phyloP scores from a whole-genome alignment of 2,797 vertebrate genomes.

The Galaxias olidus region DNA sequence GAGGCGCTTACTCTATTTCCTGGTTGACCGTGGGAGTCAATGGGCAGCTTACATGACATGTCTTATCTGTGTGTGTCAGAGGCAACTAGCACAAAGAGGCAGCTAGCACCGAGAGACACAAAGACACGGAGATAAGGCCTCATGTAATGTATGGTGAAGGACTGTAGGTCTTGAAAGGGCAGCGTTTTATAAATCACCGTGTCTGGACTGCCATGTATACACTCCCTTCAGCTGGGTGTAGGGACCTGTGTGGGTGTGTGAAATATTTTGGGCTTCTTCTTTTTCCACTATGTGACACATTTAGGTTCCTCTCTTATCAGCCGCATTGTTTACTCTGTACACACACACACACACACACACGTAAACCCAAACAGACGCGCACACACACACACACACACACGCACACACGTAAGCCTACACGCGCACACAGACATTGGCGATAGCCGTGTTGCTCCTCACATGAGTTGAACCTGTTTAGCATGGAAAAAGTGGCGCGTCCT shows the following conservation, averaged over 20 bases:
- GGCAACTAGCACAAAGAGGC: too few species aligned
- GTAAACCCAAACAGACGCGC: too few species aligned
- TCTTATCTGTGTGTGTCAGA: neutral
- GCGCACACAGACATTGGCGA: neutral
- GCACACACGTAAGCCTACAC: neutral
- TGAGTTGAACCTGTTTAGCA: neutral
- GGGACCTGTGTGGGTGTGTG: neutral
- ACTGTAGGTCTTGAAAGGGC: neutral
- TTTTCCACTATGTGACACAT: neutral
- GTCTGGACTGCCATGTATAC: neutral
- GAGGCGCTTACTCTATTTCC: neutral
- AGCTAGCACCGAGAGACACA: too few species aligned
- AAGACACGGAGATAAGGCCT: too few species aligned
- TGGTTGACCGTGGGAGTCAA: neutral
- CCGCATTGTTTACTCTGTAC: constrained; percentile 38
- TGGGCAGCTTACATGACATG: too few species aligned
- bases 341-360: constrained; percentile 21
- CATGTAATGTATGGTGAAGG: neutral
- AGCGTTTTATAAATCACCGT: neutral
- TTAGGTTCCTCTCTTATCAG: constrained; percentile 34
- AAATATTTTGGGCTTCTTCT: neutral
- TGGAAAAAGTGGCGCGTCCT: neutral
- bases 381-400: constrained; percentile 4
- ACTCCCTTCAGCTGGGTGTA: neutral
- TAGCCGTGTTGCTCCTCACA: neutral